Evolutionary conservation across 2,888 invertebrate species (phyloP), one percentile per base, ranked within the genome.

Genomic region (Neoitamus cyanurus): DNA sequence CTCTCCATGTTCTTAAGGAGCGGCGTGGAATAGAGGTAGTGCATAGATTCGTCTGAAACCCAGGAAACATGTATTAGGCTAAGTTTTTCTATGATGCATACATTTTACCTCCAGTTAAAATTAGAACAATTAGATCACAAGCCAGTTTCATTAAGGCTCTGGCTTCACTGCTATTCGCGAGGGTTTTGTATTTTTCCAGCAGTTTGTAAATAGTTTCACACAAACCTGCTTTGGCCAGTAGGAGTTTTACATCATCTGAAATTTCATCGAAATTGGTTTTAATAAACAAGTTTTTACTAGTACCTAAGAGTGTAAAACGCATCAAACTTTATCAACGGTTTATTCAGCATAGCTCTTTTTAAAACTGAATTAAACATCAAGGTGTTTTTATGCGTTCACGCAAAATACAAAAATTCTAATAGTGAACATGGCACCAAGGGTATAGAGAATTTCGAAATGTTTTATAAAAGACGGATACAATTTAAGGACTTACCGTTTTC

Each of bases 31-130:
- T 97, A 98, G n/a, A 97, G 92, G 82, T 94, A 92, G 87, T 95
- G 94, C 97, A 98, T 97, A 83, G 97, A 96, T 87, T 95, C 95
- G 92, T 97, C 97, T 97, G 89, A n/a, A 68, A 69, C 9, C 13
- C 11, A 58, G n/a, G 3, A 30, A 28, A 2, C 25, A 42, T 42
- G 48, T 20, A 58, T 31, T 58, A 34, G 31, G 7, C 34, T 70
- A 70, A 30, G n/a, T 11, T 11, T 3, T 3, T 70, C 6, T n/a
- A 70, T 30, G 30, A 15, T 13, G 5, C 70, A 30, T 20, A 36
- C 25, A 83, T 86, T 87, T 89, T 91, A 97, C 97, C 97, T 92
- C 97, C 97, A 84, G 96, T 97, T 68, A 97, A 92, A 85, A 97
- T 94, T 82, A 96, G 93, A 36, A 97, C 95, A 87, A 97, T 94